phyloP scores from a whole-genome alignment of 1,140 invertebrate genomes.

The Sycophila sp. region DNA sequence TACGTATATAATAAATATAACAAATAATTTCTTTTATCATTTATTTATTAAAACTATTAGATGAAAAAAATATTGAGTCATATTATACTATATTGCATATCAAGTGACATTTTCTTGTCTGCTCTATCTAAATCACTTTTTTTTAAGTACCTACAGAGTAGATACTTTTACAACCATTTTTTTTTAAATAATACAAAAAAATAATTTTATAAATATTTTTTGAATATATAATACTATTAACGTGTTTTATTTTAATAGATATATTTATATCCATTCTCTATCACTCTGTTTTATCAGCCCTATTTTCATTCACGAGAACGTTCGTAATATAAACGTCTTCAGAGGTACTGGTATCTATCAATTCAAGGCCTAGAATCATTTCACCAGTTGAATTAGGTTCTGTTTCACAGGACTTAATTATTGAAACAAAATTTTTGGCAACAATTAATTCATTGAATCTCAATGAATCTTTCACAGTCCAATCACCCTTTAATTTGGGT shows the following conservation, averaged over 20 bases:
- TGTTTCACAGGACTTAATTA: conserved; percentile 63
- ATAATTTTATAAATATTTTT: conserved; percentile 2
- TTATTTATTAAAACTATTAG: conserved; percentile 22
- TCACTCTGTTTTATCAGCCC: conserved; percentile 53
- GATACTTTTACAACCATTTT: background rate
- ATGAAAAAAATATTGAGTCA: conserved; percentile 11
- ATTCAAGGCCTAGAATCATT: conserved; percentile 65
- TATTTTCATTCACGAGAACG: conserved; percentile 64
- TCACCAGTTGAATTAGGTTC: conserved; percentile 65
- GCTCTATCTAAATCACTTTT: background rate
- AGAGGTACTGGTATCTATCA: conserved; percentile 67
- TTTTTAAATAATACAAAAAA: conserved; percentile 2
- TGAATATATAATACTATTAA: conserved; percentile 1
- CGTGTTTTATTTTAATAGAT: background rate
- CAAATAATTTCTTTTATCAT: background rate
- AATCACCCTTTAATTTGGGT: conserved; percentile 67
- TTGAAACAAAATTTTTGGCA: conserved; percentile 68
- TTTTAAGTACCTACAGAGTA: background rate
- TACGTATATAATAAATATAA: background rate
- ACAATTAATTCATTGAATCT: conserved; percentile 70
- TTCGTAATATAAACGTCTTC: conserved; percentile 68
- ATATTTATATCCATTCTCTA: background rate
- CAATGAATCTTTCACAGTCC: conserved; percentile 69
- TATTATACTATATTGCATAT: background rate
- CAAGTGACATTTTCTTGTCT: background rate